phyloP scores from a whole-genome alignment of 2,113 vertebrate species.

The Cnemophilus loriae region DNA sequence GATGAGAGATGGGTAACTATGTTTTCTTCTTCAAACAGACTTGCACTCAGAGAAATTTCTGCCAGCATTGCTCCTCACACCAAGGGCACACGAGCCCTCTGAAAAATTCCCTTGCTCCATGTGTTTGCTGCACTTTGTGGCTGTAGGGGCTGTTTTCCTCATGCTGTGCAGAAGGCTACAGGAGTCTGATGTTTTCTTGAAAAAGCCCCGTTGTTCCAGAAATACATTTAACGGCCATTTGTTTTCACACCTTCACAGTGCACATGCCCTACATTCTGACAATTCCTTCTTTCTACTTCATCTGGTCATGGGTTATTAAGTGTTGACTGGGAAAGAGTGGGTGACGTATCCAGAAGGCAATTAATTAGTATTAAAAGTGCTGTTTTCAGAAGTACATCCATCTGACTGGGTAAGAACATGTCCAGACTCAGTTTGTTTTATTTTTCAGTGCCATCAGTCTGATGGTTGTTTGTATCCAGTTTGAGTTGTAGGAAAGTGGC shows the following conservation, averaged over 20 bases:
- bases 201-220: background rate
- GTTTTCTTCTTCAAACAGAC: background rate
- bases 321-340: background rate
- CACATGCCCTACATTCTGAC: background rate
- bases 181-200: background rate
- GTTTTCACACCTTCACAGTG: background rate
- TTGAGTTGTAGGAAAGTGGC: background rate
- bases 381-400: background rate
- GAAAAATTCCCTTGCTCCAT: background rate
- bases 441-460: background rate
- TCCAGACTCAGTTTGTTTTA: background rate
- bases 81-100: rapidly evolving
- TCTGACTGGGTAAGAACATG: background rate
- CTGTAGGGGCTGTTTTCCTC: background rate
- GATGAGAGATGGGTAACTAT: background rate
- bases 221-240: background rate
- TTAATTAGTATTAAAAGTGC: constrained; percentile 25
- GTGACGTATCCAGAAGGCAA: background rate
- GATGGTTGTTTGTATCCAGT: background rate
- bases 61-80: background rate
- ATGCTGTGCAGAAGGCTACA: background rate
- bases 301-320: background rate
- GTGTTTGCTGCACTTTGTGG: background rate
- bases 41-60: background rate
- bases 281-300: background rate